Evolutionary conservation across 2,797 vertebrate genomes (phyloP), one percentile per base, ranked within the genome.

Genomic region (Rhynchonycteris naso): DNA sequence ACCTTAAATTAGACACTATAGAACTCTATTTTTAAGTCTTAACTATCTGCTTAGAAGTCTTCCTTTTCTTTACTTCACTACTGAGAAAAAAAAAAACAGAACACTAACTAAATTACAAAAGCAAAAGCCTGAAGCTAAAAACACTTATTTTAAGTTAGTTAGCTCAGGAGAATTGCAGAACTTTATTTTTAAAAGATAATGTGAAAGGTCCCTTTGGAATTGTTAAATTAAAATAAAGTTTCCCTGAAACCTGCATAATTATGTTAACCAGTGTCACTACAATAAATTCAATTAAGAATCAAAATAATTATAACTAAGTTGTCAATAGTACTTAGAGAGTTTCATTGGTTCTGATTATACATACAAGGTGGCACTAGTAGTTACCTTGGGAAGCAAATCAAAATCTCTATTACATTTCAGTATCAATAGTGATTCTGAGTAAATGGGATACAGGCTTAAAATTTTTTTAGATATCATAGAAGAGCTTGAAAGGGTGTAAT

Each of bases 211-310:
- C 43, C 24, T 87, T 72, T 38, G 33, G n/a, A 83, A 92, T 75
- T 91, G 21, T 92, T 89, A 84, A 90, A 84, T 71, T 94, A 90
- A 81, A 88, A 81, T 30, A 2, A 76, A 94, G 43, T 43, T 43
- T 43, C 43, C 43, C 43, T 43, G 43, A 43, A 43, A 43, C 5
- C 43, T 43, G 43, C 43, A 43, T 43, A 4, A 43, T 43, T 43
- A 43, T 43, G 43, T 43, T 43, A 43, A 43, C 43, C 43, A 43
- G 43, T 43, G 43, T 43, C 8, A 43, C 43, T 43, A 5, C 43
- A 43, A 43, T 43, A 43, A 43, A 43, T 43, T 43, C 43, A 43
- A 43, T 43, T 43, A 43, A 43, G 43, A 43, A 43, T 43, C 43
- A 43, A 43, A 43, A 43, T 43, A 43, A 43, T 43, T 6, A 43